Evolutionary conservation across 2,797 vertebrate species (phyloP).

Genomic region (Streptopelia turtur): DNA sequence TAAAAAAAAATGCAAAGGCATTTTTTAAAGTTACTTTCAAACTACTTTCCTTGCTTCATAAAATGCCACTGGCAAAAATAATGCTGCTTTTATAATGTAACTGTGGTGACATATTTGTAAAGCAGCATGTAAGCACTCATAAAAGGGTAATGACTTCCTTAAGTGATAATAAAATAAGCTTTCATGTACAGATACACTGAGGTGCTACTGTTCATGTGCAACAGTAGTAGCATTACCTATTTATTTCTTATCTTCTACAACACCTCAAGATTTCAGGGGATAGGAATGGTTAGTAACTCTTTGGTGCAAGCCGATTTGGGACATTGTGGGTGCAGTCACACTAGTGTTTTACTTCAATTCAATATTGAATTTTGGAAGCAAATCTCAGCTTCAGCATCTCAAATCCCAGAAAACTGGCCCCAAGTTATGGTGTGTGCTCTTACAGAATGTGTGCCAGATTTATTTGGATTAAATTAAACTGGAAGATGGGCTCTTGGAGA

Average conservation of each 20-base stretch:
- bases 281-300: neutral
- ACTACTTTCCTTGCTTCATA: conserved; percentile 60
- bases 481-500: neutral
- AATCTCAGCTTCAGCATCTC: neutral
- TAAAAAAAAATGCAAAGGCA: conserved; percentile 23
- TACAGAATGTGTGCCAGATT: neutral
- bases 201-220: conserved; percentile 17
- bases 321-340: neutral
- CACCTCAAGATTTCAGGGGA: neutral
- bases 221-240: conserved; percentile 32
- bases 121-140: conserved; percentile 76
- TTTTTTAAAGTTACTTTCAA: conserved; percentile 65
- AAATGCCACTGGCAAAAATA: conserved; percentile 73
- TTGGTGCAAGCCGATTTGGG: neutral
- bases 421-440: neutral
- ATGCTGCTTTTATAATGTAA: conserved; percentile 68
- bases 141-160: conserved; percentile 77
- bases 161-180: conserved; percentile 79
- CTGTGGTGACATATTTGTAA: conserved; percentile 74
- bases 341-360: neutral
- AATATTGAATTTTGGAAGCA: neutral
- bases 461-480: neutral
- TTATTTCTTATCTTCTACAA: conserved; percentile 60
- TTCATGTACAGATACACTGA: conserved; percentile 66
- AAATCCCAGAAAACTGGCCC: neutral